These are phyloP conservation scores for Centropus bengalensis DNA, from an alignment of 2,113 vertebrate genomes.

Conservation along the genomic window DNA sequence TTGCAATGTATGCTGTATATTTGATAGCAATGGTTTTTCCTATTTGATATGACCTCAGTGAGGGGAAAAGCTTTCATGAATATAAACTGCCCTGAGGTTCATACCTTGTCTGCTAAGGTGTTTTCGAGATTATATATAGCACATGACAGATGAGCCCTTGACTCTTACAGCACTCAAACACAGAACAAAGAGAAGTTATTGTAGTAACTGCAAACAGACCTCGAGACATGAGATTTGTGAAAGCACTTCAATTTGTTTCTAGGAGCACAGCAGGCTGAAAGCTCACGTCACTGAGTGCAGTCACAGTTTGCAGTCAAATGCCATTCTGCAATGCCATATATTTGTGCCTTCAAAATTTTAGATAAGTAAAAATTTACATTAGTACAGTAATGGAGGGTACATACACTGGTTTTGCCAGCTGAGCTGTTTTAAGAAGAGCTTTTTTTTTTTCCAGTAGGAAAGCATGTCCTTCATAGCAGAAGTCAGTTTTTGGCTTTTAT, in stretches of 20 bases:
- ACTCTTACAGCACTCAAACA: conserved; percentile 36
- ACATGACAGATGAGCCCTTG: conserved; percentile 68
- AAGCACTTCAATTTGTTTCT: conserved; percentile 60
- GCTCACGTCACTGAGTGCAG: conserved; percentile 20
- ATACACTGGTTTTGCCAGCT: neutral
- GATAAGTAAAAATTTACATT: conserved; percentile 46
- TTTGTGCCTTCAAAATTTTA: conserved; percentile 36
- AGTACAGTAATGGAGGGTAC: neutral
- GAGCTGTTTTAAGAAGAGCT: neutral
- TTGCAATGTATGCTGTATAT: conserved; percentile 48
- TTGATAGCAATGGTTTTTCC: conserved; percentile 56
- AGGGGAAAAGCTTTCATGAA: conserved; percentile 59
- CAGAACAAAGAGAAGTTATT: conserved; percentile 65
- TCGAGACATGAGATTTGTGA: conserved; percentile 21
- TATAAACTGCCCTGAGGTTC: conserved; percentile 60
- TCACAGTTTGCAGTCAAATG: conserved; percentile 62
- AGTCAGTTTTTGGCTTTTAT: neutral
- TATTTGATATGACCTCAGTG: conserved; percentile 57
- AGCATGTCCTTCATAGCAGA: neutral
- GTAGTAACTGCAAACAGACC: conserved; percentile 53
- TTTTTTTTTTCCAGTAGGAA: neutral
- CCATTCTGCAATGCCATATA: conserved; percentile 38
- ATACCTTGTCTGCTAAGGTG: conserved; percentile 62
- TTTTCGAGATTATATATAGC: conserved; percentile 68
- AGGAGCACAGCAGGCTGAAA: conserved; percentile 38